Conservation (phyloP, 2,888 invertebrate genomes). For the Psylliodes chrysocephalus region DNA sequence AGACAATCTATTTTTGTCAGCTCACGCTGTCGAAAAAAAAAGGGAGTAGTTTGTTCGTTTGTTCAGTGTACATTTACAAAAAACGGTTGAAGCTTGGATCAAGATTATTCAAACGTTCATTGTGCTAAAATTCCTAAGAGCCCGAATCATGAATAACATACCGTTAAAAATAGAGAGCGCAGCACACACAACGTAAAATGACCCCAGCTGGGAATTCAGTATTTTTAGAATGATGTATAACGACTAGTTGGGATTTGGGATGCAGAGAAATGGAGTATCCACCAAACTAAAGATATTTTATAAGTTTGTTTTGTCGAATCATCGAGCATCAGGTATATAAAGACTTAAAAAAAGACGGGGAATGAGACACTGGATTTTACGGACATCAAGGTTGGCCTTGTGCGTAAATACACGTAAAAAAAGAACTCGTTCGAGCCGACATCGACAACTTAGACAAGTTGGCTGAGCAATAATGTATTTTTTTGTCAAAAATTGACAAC, state of each 20-base stretch:
- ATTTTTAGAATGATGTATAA: slow-evolving; percentile 14
- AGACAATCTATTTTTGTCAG: too few species aligned
- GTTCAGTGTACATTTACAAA: too few species aligned
- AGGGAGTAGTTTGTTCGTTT: too few species aligned
- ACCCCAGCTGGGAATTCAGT: slow-evolving; percentile 19
- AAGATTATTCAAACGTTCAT: too few species aligned
- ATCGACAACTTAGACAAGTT: not conserved
- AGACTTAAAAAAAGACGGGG: not conserved
- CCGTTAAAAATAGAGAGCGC: slow-evolving; percentile 12
- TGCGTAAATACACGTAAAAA: not conserved
- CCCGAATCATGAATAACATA: slow-evolving; percentile 16
- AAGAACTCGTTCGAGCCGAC: not conserved
- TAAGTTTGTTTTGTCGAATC: not conserved
- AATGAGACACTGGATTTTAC: not conserved
- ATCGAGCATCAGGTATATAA: not conserved
- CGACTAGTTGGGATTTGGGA: not conserved
- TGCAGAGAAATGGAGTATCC: not conserved
- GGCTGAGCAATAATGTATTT: not conserved
- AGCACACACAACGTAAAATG: slow-evolving; percentile 10
- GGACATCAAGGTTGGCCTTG: not conserved
- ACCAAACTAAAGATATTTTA: not conserved
- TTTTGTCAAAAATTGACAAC: not conserved
- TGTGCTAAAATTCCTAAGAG: slow-evolving; percentile 15
- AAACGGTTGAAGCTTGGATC: too few species aligned
- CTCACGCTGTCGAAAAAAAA: too few species aligned